Percentiles rank a stretch among this genome's conserved stretches.
These are phyloP conservation scores for Cinclus cinclus DNA, from an alignment of 2,113 vertebrate species.

Conservation along the genomic window DNA sequence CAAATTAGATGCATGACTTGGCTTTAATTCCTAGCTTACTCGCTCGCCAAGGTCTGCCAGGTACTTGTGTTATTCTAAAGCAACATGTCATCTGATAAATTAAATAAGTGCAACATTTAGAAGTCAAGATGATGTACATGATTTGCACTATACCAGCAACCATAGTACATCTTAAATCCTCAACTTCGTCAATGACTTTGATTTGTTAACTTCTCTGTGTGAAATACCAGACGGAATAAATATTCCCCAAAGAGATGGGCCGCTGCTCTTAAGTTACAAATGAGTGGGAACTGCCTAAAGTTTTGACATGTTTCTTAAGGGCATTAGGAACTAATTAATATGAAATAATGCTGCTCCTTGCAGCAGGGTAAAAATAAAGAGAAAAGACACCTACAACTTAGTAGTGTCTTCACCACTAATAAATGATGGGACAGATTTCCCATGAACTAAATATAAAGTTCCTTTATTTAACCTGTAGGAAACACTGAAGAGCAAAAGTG, in stretches of 20 bases:
- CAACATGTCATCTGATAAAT: constrained; percentile 63
- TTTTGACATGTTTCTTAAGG: constrained; percentile 19
- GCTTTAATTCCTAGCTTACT: constrained; percentile 33
- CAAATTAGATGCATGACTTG: constrained; percentile 68
- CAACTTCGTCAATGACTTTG: not conserved
- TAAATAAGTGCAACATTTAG: constrained; percentile 62
- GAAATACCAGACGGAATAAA: constrained; percentile 14
- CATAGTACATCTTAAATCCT: not conserved
- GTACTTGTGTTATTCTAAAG: constrained; percentile 46
- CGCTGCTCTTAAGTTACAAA: not conserved
- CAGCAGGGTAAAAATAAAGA: not conserved
- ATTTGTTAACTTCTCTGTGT: constrained; percentile 4
- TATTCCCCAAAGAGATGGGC: not conserved
- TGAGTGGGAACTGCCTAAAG: not conserved
- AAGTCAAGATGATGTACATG: constrained; percentile 28
- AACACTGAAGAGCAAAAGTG: not conserved
- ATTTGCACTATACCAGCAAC: not conserved
- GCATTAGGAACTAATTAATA: constrained; percentile 17
- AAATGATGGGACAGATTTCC: not conserved
- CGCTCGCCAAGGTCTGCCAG: constrained; percentile 55
- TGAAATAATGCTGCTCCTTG: not conserved
- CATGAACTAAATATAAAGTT: not conserved
- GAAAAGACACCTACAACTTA: not conserved
- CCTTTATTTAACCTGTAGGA: not conserved
- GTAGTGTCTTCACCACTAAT: not conserved